Evolutionary conservation across 1,140 invertebrate genomes (phyloP), one percentile per base, ranked within the genome.

Genomic region (Centruroides sculpturatus): DNA sequence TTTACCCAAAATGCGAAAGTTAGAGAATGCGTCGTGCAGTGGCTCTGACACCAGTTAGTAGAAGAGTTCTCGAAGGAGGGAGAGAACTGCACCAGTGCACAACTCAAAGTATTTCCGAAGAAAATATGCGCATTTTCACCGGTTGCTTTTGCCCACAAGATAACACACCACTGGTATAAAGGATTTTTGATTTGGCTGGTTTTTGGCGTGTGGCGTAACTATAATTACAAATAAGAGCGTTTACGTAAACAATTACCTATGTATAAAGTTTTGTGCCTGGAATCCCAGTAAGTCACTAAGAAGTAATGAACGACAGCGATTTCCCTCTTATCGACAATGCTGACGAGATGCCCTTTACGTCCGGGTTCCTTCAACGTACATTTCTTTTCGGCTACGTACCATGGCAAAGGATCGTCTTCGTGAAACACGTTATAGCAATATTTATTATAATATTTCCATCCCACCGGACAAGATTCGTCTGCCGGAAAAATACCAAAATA

Each of bases 231-330:
- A 34, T 23, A 23, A 2, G 23, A 23, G 2, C 23, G 23, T 23
- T 23, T 23, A 23, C 23, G 23, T 4, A 47, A 48, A 34, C 64
- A 53, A 52, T 34, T 49, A 67, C 65, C 69, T 57, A 71, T 70
- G 35, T 71, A 71, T 47, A 69, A 57, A 0, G 55, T 54, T 52
- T 62, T 57, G 49, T 65, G 52, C 10, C 67, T 63, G 4, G 66
- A 35, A 47, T 71, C 63, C 69, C 69, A 71, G 9, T 68, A 57
- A 55, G 64, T 64, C 7, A 61, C 59, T 5, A 71, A 23, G 10
- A 69, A 66, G 49, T 68, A 66, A 56, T 71, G 68, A 10, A 71
- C 63, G 9, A 69, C 68, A 10, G 62, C 57, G 59, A 69, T 71
- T 62, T 71, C 69, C 3, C 65, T 58, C 35, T 64, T 56, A 55